A percentile compares a stretch with the other conserved stretches of the same genome.
phyloP scores from a whole-genome alignment of 1,140 invertebrate genomes.

The Dolichoris vasculosae region DNA sequence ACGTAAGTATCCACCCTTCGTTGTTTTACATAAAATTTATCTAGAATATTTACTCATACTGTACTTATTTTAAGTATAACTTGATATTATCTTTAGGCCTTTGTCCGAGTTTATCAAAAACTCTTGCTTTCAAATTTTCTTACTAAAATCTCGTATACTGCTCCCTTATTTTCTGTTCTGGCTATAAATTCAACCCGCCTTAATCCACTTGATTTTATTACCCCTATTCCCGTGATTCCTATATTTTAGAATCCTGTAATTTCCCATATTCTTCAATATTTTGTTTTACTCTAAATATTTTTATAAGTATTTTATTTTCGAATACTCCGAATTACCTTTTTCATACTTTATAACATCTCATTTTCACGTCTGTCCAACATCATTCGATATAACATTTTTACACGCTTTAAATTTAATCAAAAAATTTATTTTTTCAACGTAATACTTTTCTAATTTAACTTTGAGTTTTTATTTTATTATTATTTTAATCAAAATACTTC shows the following conservation, averaged over 20 bases:
- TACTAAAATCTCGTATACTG: background rate
- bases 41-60: background rate
- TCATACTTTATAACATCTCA: too few species aligned
- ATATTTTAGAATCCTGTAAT: background rate
- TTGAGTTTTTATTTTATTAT: too few species aligned
- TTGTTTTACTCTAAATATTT: background rate
- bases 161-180: background rate
- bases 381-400: too few species aligned
- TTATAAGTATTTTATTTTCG: background rate
- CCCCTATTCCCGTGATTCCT: background rate
- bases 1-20: too few species aligned
- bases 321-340: too few species aligned
- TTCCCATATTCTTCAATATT: background rate
- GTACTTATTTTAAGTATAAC: background rate
- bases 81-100: background rate
- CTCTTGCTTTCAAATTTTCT: background rate
- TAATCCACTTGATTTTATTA: background rate
- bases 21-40: background rate
- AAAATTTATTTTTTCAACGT: too few species aligned
- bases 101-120: background rate
- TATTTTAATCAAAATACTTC: too few species aligned
- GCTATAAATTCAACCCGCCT: background rate
- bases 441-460: too few species aligned
- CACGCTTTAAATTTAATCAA: too few species aligned
- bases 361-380: too few species aligned